Percentiles rank a stretch among this genome's conserved stretches.
These are phyloP conservation scores for Crotalus helleri DNA, from an alignment of 2,113 vertebrate species.

Conservation along the genomic window DNA sequence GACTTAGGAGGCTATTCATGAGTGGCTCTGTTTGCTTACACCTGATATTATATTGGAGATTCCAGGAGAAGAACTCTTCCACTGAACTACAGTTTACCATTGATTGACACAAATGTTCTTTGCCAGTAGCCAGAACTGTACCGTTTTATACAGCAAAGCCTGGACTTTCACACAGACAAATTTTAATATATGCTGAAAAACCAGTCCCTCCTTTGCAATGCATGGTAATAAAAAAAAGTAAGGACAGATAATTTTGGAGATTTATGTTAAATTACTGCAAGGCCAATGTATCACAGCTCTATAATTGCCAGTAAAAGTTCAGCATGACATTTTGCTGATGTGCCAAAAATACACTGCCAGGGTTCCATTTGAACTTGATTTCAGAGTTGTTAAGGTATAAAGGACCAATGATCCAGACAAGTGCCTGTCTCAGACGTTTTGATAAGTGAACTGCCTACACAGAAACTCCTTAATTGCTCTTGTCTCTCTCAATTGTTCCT, in stretches of 20 bases:
- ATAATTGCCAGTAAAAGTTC: conserved; percentile 71
- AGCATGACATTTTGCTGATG: conserved; percentile 69
- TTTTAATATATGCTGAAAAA: background rate
- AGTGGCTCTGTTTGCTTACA: background rate
- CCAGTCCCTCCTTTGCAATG: background rate
- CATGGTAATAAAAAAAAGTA: background rate
- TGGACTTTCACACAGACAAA: conserved; percentile 12
- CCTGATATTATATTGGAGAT: background rate
- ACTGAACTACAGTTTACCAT: background rate
- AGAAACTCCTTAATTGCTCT: conserved; percentile 67
- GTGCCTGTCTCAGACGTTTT: conserved; percentile 61
- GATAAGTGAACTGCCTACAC: conserved; percentile 60
- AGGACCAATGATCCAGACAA: conserved; percentile 62
- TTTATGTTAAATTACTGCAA: conserved; percentile 36
- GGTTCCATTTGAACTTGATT: conserved; percentile 45
- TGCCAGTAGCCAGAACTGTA: conserved; percentile 1
- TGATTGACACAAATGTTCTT: background rate
- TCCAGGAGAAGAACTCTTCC: background rate
- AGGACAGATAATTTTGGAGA: conserved; percentile 32
- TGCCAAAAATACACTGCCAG: conserved; percentile 61
- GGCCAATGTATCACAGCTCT: conserved; percentile 49
- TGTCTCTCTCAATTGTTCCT: conserved; percentile 58
- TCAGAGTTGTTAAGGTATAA: conserved; percentile 59
- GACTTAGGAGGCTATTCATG: background rate
- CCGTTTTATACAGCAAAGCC: background rate